phyloP scores from a whole-genome alignment of 2,797 vertebrate genomes.

The Cyclura pinguis region DNA sequence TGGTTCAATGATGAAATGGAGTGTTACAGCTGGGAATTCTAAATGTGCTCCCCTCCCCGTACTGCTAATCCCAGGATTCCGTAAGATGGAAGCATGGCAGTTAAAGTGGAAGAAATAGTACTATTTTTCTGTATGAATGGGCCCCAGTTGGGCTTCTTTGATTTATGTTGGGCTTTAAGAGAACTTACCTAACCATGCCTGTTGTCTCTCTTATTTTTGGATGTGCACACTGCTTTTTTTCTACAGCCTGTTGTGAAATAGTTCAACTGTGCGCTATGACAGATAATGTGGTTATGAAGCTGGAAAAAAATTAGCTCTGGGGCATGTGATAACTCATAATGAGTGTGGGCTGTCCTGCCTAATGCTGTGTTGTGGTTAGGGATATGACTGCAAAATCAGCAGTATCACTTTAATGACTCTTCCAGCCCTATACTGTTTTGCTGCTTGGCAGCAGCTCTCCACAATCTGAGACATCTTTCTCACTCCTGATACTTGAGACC shows the following conservation, averaged over 20 bases:
- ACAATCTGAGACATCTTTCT: background rate
- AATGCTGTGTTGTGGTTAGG: background rate
- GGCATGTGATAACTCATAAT: background rate
- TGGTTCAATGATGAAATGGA: too few species aligned
- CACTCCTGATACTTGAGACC: background rate
- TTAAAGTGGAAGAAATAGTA: too few species aligned
- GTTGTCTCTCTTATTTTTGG: background rate
- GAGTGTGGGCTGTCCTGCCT: too few species aligned
- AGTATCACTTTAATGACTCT: background rate
- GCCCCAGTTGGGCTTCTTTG: background rate
- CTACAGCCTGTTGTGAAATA: background rate
- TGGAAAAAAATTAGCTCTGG: background rate
- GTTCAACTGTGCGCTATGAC: too few species aligned
- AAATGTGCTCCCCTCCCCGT: too few species aligned
- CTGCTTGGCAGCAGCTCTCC: background rate
- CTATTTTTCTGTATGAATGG: too few species aligned
- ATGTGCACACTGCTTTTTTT: background rate
- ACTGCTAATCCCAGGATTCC: too few species aligned
- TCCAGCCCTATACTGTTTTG: background rate
- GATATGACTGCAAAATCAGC: background rate
- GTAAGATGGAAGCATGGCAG: too few species aligned
- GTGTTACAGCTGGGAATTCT: too few species aligned
- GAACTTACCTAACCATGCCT: background rate
- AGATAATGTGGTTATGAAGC: background rate
- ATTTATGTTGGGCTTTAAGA: background rate